Percentiles rank a stretch among this genome's conserved stretches.
These are phyloP conservation scores for Amblyjoppa proteus DNA, from an alignment of 2,888 invertebrate species.

Conservation along the genomic window DNA sequence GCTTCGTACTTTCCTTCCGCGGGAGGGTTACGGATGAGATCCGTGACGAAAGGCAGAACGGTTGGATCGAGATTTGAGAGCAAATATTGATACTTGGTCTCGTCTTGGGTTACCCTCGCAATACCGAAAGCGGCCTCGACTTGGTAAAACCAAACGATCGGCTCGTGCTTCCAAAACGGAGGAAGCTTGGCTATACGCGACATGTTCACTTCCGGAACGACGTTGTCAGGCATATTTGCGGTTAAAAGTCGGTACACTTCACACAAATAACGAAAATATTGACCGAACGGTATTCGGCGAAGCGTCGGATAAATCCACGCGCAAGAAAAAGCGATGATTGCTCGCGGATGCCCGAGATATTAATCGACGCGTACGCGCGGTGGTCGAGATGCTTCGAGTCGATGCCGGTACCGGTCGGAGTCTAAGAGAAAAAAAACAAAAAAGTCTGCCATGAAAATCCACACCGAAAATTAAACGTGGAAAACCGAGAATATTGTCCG, in stretches of 20 bases:
- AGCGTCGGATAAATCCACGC: not conserved
- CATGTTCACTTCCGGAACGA: not conserved
- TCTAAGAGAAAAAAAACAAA: not conserved
- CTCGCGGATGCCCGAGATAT: not conserved
- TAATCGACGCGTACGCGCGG: not conserved
- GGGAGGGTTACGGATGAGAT: slow-evolving; percentile 17
- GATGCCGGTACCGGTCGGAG: not conserved
- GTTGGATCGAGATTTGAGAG: slow-evolving; percentile 14
- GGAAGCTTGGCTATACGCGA: not conserved
- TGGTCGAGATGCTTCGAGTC: not conserved
- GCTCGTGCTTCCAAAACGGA: slow-evolving; percentile 32
- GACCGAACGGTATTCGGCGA: not conserved
- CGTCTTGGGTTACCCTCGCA: not conserved
- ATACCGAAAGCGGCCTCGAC: slow-evolving; percentile 23
- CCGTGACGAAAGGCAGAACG: slow-evolving; percentile 8
- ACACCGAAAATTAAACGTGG: not conserved
- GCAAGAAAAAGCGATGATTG: not conserved
- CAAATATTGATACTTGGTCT: slow-evolving; percentile 17
- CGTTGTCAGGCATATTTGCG: not conserved
- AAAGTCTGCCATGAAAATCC: not conserved
- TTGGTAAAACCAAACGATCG: slow-evolving; percentile 16
- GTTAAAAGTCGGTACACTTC: not conserved
- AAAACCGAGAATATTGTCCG: not conserved
- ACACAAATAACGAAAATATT: not conserved
- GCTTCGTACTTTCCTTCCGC: not conserved